phyloP scores from a whole-genome alignment of 2,113 vertebrate species.

The Nibea coibor region DNA sequence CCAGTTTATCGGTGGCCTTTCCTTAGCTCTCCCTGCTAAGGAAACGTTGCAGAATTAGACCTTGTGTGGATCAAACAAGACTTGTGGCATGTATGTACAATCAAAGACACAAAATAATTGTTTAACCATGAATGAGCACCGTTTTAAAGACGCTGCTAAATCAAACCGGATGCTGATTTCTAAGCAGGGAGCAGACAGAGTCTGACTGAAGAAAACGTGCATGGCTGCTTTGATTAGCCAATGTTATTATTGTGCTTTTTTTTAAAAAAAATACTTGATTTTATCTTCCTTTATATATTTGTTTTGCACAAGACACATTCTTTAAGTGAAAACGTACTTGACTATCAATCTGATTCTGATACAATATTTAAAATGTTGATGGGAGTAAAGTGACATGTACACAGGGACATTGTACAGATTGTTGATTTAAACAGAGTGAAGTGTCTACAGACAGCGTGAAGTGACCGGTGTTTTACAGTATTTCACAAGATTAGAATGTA shows the following conservation, averaged over 20 bases:
- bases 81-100: background rate
- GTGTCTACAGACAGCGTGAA: too few species aligned
- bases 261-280: too few species aligned
- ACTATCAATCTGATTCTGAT: too few species aligned
- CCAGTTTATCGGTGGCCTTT: constrained; percentile 59
- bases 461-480: too few species aligned
- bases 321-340: too few species aligned
- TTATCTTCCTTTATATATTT: too few species aligned
- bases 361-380: too few species aligned
- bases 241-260: constrained; percentile 1
- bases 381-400: too few species aligned
- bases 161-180: background rate
- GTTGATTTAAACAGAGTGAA: too few species aligned
- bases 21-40: constrained; percentile 34
- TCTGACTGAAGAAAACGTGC: constrained; percentile 39
- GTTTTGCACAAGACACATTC: too few species aligned
- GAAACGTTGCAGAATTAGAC: constrained; percentile 63
- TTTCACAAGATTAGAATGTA: too few species aligned
- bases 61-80: constrained; percentile 46
- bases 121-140: accelerated
- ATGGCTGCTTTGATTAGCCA: constrained; percentile 65
- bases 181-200: constrained; percentile 32
- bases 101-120: accelerated
- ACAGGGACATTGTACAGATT: too few species aligned
- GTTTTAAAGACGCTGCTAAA: accelerated